A percentile compares a stretch with the other conserved stretches of the same genome.
These are phyloP conservation scores for Calliphora vicina DNA, from an alignment of 1,140 invertebrate genomes.

Conservation along the genomic window DNA sequence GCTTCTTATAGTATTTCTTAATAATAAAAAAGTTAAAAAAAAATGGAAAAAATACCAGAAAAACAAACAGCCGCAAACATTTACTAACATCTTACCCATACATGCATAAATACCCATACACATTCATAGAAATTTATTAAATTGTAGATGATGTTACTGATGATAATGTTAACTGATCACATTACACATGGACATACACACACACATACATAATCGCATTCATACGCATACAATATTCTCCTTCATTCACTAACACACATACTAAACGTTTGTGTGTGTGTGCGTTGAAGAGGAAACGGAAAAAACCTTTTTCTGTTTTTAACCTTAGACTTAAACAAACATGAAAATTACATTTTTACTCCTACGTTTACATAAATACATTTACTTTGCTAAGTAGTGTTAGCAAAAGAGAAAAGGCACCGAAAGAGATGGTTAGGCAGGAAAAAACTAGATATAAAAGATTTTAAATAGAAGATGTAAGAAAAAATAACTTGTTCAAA, in stretches of 20 bases:
- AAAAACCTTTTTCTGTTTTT: background rate
- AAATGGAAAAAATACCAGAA: background rate
- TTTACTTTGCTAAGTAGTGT: background rate
- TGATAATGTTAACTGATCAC: slow-evolving; percentile 21
- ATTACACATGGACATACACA: background rate
- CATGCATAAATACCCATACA: background rate
- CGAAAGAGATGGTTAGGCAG: background rate
- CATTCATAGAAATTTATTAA: background rate
- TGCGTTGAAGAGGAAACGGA: background rate
- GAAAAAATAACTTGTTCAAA: background rate
- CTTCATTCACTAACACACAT: background rate
- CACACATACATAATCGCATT: background rate
- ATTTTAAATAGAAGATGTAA: background rate
- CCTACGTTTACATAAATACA: background rate
- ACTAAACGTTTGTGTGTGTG: background rate
- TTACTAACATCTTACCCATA: background rate
- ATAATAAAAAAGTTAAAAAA: background rate
- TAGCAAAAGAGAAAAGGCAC: background rate
- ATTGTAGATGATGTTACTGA: slow-evolving; percentile 15
- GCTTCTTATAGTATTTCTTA: slow-evolving; percentile 17
- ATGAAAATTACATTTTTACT: slow-evolving; percentile 20
- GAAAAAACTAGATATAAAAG: background rate
- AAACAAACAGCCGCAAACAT: background rate
- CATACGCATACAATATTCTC: background rate
- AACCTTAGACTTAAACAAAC: slow-evolving; percentile 18